Base-by-base conservation (phyloP, 2,888 invertebrate species). In the Caenorhabditis zanzibari region DNA sequence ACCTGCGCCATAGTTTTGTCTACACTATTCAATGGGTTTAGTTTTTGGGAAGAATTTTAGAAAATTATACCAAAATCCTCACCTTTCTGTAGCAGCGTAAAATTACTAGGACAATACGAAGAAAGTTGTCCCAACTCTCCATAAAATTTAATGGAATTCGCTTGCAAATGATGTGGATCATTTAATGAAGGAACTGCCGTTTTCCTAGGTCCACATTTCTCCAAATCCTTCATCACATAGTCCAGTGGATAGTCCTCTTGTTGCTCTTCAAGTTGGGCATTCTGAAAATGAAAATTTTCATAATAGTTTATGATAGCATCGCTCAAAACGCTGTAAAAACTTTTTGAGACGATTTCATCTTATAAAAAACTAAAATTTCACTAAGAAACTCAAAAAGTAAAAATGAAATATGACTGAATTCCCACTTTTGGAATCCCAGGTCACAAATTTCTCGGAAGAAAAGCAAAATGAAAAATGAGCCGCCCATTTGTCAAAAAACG, bases 111-210 rank as follows among this genome's bases (percentile, higher is more conserved):
- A 76, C 88, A 89, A 66, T 85, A 89, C 10, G 85, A 84, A 0
- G 88, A 85, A 2, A 89, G 74, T 81, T 89, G 88, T 35, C 88
- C 88, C n/a, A 88, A 59, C 72, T 89, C 88, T n/a, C 86, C 86
- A 59, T 82, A 87, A 41, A 86, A 79, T 5, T 72, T 61, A 14
- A 87, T 66, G 7, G 84, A 61, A 22, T 82, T 54, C 2, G 85
- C 64, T 14, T 72, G 74, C 26, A 86, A 47, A 44, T 81, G 68
- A 41, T 86, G 72, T 4, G 74, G 64, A 35, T 83, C 83, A 19
- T 79, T 38, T 1, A 82, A 49, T 1, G 79, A 58, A 9, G 80
- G 52, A n/a, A 71, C 35, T 3, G 75, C 69, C 7, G 26, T 54
- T 35, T 66, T 75, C 14, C 59, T 35, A 19, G 81, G 69, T 12